Evolutionary conservation across 2,797 vertebrate genomes (phyloP), one percentile per base, ranked within the genome.

Genomic region (Potorous gilbertii): DNA sequence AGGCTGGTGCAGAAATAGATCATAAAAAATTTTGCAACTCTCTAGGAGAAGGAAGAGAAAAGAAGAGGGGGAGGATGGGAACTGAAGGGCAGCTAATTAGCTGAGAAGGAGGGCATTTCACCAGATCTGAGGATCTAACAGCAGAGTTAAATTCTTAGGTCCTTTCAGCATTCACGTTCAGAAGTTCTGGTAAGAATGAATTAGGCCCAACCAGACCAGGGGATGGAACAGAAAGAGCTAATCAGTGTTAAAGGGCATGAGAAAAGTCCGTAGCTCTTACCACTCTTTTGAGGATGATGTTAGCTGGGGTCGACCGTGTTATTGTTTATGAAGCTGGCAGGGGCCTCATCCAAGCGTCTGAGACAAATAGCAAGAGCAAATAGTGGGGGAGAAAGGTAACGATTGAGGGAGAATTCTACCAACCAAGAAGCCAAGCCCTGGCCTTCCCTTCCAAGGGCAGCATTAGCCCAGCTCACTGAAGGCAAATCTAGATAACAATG

Each of bases 151-250:
- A 95, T 94, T 92, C 96, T 95, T 90, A 89, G 93, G 94, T 95
- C 95, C 66, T 97, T 96, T 97, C 97, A 97, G 96, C 66, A 57
- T 74, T 94, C 92, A 90, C n/a, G n/a, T n/a, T n/a, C 12, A 95
- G 95, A 93, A 92, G 96, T 28, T 95, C 91, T 59, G 12, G 93
- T 46, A 92, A 92, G 94, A 96, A 94, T 54, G 95, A 94, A 40
- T 24, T 9, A 0, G 10, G 55, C 96, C 29, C 95, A 93, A 95
- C 74, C 55, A 21, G 95, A 95, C 92, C 0, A 56, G 55, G 94
- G 34, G 3, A 92, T 90, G 66, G 11, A 87, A 4, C 50, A 18
- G 92, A 55, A 92, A 62, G 91, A 54, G 50, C 16, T 28, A 16
- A 56, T 87, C 74, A 62, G 94, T 4, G 1, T 74, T 56, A 5